Conservation (phyloP, 2,797 vertebrate genomes). For the Cuculus canorus region DNA sequence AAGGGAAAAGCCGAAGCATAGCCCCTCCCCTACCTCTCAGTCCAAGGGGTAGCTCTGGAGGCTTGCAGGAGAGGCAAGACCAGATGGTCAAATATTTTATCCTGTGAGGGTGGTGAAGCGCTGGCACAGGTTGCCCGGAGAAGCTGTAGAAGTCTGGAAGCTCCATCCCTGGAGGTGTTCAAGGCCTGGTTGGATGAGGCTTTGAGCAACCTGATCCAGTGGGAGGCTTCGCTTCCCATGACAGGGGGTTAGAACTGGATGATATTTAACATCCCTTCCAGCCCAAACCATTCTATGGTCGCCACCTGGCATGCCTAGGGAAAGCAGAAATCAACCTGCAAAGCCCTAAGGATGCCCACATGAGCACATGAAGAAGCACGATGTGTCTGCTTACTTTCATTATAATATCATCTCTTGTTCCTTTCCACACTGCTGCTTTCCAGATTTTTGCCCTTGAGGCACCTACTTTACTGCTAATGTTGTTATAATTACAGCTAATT, state of each 20-base stretch:
- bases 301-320: not conserved
- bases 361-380: not conserved
- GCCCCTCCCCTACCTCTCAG: not conserved
- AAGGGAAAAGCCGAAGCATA: not conserved
- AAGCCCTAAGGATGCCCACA: not conserved
- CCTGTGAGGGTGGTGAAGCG: too few relatives aligned
- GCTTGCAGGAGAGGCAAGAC: not conserved
- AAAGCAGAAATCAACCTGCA: not conserved
- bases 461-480: slow-evolving; percentile 36
- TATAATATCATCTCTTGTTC: not conserved
- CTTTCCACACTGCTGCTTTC: slow-evolving; percentile 4
- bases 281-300: too few relatives aligned
- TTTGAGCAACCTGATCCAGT: too few relatives aligned
- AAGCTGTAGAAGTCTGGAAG: too few relatives aligned
- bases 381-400: not conserved
- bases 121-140: too few relatives aligned
- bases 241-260: too few relatives aligned
- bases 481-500: slow-evolving; percentile 58
- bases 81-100: not conserved
- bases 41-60: not conserved
- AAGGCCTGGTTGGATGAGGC: too few relatives aligned
- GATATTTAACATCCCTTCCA: too few relatives aligned
- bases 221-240: too few relatives aligned
- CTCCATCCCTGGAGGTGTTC: too few relatives aligned
- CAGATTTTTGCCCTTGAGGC: slow-evolving; percentile 57